phyloP scores from a whole-genome alignment of 1,140 invertebrate genomes.

The Trichomalopsis sarcophagae region DNA sequence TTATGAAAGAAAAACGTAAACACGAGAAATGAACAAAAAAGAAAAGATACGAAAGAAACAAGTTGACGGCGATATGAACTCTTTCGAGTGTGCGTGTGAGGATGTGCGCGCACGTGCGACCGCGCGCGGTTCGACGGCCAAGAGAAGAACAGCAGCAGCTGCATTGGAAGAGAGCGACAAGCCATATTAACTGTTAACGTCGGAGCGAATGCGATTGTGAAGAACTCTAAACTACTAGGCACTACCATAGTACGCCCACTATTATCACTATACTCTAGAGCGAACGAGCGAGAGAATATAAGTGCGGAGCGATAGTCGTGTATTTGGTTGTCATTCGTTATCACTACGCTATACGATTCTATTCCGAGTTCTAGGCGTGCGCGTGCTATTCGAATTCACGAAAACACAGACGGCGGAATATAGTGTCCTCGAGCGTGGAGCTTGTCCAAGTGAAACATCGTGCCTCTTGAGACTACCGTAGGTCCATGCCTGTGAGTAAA shows the following conservation, averaged over 20 bases:
- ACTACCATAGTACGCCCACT: slow-evolving; percentile 68
- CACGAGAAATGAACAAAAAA: slow-evolving; percentile 3
- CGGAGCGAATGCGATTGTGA: slow-evolving; percentile 50
- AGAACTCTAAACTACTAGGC: slow-evolving; percentile 65
- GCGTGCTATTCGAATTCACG: slow-evolving; percentile 54
- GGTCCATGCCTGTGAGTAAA: neutral
- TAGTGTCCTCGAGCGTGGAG: slow-evolving; percentile 59
- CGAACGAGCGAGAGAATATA: neutral
- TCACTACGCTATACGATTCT: slow-evolving; percentile 63
- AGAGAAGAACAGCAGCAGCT: neutral
- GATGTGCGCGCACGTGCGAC: slow-evolving; percentile 40
- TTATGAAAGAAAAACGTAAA: slow-evolving; percentile 5
- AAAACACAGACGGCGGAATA: slow-evolving; percentile 13
- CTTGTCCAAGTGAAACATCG: slow-evolving; percentile 14
- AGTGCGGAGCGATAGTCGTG: slow-evolving; percentile 60
- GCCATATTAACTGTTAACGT: slow-evolving; percentile 71
- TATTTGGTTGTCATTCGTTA: slow-evolving; percentile 67
- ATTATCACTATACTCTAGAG: slow-evolving; percentile 69
- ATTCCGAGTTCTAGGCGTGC: slow-evolving; percentile 58
- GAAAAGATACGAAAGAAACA: neutral
- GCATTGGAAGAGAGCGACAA: slow-evolving; percentile 52
- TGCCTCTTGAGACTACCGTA: slow-evolving; percentile 20
- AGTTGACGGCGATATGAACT: neutral
- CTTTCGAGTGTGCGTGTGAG: neutral
- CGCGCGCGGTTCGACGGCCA: slow-evolving; percentile 25